A percentile compares a stretch with the other conserved stretches of the same genome.
Evolutionary conservation across 1,140 invertebrate genomes (phyloP).

Genomic region (Drosophila yakuba): DNA sequence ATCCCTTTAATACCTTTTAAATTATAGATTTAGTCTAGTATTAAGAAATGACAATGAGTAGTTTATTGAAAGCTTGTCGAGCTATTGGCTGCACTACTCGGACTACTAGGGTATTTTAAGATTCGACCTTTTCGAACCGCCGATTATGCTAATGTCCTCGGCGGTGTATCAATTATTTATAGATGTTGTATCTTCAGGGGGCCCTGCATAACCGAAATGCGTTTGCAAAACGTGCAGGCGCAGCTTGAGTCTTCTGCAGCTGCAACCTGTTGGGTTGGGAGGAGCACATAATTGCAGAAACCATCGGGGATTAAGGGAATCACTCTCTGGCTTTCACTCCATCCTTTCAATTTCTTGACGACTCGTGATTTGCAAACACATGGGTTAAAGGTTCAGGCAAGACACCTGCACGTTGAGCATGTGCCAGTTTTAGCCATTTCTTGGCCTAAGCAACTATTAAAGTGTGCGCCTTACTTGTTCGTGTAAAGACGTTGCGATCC

Average conservation of each 20-base stretch:
- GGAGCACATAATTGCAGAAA: conserved; percentile 16
- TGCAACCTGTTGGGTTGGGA: conserved; percentile 6
- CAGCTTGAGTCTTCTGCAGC: neutral
- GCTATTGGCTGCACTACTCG: neutral
- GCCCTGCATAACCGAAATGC: conserved; percentile 41
- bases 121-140: conserved; percentile 4
- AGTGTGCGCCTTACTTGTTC: neutral
- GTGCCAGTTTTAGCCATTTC: conserved; percentile 8
- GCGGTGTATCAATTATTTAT: conserved; percentile 26
- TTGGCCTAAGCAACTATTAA: neutral
- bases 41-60: neutral
- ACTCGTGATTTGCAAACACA: conserved; percentile 18
- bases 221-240: conserved; percentile 40
- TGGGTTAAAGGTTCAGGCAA: neutral
- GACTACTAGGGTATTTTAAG: conserved; percentile 15
- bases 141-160: conserved; percentile 35
- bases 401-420: conserved; percentile 15
- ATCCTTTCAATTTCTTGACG: neutral
- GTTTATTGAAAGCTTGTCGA: neutral
- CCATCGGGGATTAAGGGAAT: conserved; percentile 7
- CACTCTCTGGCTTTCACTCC: neutral
- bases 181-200: conserved; percentile 14
- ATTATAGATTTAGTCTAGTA: neutral
- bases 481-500: neutral
- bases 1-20: too few species aligned